These are phyloP conservation scores for Scaptomyza parva DNA, from an alignment of 2,888 invertebrate genomes.

Conservation along the genomic window DNA sequence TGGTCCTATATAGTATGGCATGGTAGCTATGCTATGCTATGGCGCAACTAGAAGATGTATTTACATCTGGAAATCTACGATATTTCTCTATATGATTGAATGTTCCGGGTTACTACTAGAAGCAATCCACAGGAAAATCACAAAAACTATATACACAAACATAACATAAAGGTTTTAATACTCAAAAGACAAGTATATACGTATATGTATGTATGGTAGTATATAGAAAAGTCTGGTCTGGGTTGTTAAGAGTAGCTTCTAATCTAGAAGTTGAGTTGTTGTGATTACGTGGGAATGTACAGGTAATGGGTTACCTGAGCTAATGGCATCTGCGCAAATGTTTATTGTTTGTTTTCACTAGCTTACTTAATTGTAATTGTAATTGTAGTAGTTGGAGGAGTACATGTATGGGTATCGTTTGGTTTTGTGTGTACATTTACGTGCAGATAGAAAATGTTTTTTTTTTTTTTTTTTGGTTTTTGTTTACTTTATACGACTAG, in stretches of 20 bases:
- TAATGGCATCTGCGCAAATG: conserved; percentile 13
- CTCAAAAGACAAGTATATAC: neutral
- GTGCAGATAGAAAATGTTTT: conserved; percentile 56
- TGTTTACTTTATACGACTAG: conserved; percentile 38
- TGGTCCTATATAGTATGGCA: too few relatives aligned
- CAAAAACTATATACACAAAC: conserved; percentile 13
- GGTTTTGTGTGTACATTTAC: conserved; percentile 62
- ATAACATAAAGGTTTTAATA: conserved; percentile 18
- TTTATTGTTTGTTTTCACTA: conserved; percentile 19
- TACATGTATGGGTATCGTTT: conserved; percentile 39
- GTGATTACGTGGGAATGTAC: conserved; percentile 2
- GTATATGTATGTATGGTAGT: neutral
- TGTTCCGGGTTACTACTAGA: conserved; percentile 1
- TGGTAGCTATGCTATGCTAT: conserved; percentile 1
- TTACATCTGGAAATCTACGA: conserved; percentile 25
- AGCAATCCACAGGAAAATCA: conserved; percentile 16
- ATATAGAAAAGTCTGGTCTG: neutral
- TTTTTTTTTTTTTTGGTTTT: too few relatives aligned
- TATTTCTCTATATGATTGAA: neutral
- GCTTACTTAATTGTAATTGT: conserved; percentile 19
- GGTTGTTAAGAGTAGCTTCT: conserved; percentile 3
- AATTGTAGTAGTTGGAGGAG: conserved; percentile 27
- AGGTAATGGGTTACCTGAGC: conserved; percentile 10
- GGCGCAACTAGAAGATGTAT: too few relatives aligned
- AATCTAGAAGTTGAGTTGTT: conserved; percentile 5